Conservation (phyloP, 2,888 invertebrate species). For the Ophioninae sp. region DNA sequence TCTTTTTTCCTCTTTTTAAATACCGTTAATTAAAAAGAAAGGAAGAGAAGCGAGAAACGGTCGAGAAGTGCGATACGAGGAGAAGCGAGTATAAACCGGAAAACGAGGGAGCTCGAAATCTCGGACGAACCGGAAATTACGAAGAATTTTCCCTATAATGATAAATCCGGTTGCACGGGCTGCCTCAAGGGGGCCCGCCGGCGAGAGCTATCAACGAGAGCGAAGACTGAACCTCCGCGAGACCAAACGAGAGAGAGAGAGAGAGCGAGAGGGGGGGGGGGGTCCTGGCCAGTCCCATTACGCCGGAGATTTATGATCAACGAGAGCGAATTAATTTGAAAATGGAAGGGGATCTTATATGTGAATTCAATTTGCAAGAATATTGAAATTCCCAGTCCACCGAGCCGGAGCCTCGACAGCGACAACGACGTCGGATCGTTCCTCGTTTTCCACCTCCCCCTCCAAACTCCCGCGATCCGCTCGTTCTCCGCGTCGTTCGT, state of each 20-base stretch:
- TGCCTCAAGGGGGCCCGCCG: slow-evolving; percentile 33
- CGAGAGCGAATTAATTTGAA: slow-evolving; percentile 68
- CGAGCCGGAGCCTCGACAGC: neutral
- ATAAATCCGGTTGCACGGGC: slow-evolving; percentile 49
- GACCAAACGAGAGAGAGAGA: slow-evolving; percentile 22
- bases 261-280: slow-evolving; percentile 47
- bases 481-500: slow-evolving; percentile 6
- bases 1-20: neutral
- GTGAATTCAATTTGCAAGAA: slow-evolving; percentile 65
- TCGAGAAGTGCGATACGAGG: slow-evolving; percentile 6
- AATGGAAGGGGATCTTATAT: slow-evolving; percentile 52
- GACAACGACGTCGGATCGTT: no score
- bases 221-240: slow-evolving; percentile 32
- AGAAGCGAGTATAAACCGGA: slow-evolving; percentile 52
- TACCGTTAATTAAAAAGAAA: neutral
- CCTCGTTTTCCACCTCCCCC: neutral
- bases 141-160: slow-evolving; percentile 63
- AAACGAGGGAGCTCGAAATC: slow-evolving; percentile 57
- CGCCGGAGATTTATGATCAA: slow-evolving; percentile 64
- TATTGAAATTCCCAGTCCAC: slow-evolving; percentile 43
- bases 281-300: slow-evolving; percentile 52
- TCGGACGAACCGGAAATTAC: slow-evolving; percentile 75
- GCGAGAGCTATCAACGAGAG: slow-evolving; percentile 52
- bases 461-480: no score
- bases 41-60: neutral